phyloP scores from a whole-genome alignment of 92 coral and sea anemone genomes.

The Palythoa grandis region DNA sequence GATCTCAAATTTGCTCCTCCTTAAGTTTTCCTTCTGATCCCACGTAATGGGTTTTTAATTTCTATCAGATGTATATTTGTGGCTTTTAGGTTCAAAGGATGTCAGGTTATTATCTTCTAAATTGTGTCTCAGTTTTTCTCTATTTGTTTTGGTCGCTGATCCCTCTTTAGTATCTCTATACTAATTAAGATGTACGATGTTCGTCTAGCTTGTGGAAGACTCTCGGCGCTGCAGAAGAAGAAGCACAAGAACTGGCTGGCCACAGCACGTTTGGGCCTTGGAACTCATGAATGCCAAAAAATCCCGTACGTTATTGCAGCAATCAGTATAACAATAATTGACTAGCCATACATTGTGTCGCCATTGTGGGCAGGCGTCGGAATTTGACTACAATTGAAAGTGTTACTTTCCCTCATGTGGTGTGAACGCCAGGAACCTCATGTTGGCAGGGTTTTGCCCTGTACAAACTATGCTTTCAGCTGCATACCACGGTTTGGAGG shows the following conservation, averaged over 20 bases:
- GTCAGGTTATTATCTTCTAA: slow-evolving; percentile 28
- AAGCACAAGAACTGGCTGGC: slow-evolving; percentile 98
- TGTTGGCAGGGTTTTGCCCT: slow-evolving; percentile 16
- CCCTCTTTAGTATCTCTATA: slow-evolving; percentile 4
- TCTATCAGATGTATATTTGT: slow-evolving; percentile 49
- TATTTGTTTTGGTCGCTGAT: slow-evolving; percentile 36
- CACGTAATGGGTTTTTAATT: slow-evolving; percentile 57
- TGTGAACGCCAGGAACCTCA: slow-evolving; percentile 20
- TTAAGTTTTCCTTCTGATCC: not conserved
- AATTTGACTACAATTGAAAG: slow-evolving; percentile 34
- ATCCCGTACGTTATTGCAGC: slow-evolving; percentile 33
- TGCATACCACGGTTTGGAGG: slow-evolving; percentile 25
- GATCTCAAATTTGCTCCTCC: slow-evolving; percentile 37
- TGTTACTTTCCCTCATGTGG: slow-evolving; percentile 32
- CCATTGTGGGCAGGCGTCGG: slow-evolving; percentile 40
- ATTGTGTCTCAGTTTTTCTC: slow-evolving; percentile 18
- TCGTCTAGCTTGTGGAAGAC: slow-evolving; percentile 67
- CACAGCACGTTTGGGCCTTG: slow-evolving; percentile 99
- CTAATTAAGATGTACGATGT: not conserved
- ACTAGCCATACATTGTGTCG: slow-evolving; percentile 41
- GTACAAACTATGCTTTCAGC: slow-evolving; percentile 6
- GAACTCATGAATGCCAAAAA: slow-evolving; percentile 70
- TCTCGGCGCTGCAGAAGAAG: slow-evolving; percentile 66
- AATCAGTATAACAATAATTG: slow-evolving; percentile 22
- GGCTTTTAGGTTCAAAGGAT: slow-evolving; percentile 38